Base-by-base conservation (phyloP, 2,888 invertebrate genomes). In the Lutraria lutraria region DNA sequence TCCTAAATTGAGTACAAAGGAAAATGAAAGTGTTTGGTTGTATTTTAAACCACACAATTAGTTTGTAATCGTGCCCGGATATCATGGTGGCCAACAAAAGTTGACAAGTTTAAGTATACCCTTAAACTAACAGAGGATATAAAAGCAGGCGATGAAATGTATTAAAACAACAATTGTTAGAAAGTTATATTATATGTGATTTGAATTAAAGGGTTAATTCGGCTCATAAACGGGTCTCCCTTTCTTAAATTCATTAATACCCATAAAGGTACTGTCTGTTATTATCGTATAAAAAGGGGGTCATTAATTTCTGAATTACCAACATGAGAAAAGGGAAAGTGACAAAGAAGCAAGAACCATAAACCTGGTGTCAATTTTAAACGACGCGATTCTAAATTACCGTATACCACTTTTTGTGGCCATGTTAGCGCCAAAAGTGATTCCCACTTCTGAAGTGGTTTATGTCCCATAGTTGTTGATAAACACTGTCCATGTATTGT, bases 231-330 rank as follows among this genome's bases (percentile, higher is more conserved):
- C 54, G 60, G 43, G 29, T 60, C 76, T 88, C 87, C 52, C 52
- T 80, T 79, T 60, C 85, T 85, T 60, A 80, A 80, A 79, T 85
- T 52, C 19, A 60, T 60, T 56, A 85, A 60, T 76, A 85, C 85
- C 43, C n/a, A 85, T 85, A 85, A 89, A 87, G 76, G 60, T 81
- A 31, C 34, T 89, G 85, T 85, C 87, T 87, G 87, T 89, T 87
- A 89, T 89, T 89, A 89, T 89, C 89, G 63, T 63, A 87, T 87
- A 85, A 87, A 87, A 85, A 76, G n/a, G 21, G 79, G 87, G 82
- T 83, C 83, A 86, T 89, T 86, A 89, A 85, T 89, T 82, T 79
- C 68, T 88, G 60, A 83, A 88, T 88, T 56, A 72, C 52, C 82
- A 34, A 72, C 60, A 80, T 63, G 76, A 88, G 83, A 34, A 76